A percentile compares a stretch with the other conserved stretches of the same genome.
Evolutionary conservation across 2,113 vertebrate species (phyloP).

Genomic region (Cyrtonyx montezumae): DNA sequence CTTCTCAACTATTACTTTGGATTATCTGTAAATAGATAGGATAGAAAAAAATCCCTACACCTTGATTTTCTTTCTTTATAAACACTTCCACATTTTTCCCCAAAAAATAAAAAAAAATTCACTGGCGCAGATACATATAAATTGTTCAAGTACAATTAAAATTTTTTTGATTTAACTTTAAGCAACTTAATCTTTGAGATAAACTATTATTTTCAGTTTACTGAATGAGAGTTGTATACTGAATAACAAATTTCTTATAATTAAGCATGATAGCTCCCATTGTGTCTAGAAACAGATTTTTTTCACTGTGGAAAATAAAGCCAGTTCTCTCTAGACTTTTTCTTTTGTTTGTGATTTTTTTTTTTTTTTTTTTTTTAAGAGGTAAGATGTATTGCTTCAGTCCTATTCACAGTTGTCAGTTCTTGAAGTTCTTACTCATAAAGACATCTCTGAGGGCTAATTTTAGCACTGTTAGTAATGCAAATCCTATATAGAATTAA

Average conservation of each 20-base stretch:
- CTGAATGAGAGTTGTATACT: neutral
- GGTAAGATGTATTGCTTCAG: neutral
- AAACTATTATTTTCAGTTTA: neutral
- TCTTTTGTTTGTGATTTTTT: too few relatives aligned
- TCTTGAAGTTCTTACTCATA: neutral
- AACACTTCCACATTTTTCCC: neutral
- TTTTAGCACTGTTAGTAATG: neutral
- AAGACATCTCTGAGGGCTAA: neutral
- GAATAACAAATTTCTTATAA: neutral
- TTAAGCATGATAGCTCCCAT: neutral
- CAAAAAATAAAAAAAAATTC: too few relatives aligned
- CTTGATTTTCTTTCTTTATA: neutral
- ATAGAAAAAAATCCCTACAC: accelerated
- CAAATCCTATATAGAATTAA: neutral
- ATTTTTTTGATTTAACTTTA: neutral
- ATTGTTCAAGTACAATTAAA: neutral
- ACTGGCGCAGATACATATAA: neutral
- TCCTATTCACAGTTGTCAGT: neutral
- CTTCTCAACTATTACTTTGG: neutral
- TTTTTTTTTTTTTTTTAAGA: neutral
- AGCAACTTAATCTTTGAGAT: neutral
- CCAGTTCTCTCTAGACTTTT: neutral
- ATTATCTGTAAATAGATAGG: neutral
- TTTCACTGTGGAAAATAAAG: neutral
- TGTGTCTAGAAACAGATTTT: neutral